These are phyloP conservation scores for Chouioia cunea DNA, from an alignment of 2,888 invertebrate genomes.

Conservation along the genomic window DNA sequence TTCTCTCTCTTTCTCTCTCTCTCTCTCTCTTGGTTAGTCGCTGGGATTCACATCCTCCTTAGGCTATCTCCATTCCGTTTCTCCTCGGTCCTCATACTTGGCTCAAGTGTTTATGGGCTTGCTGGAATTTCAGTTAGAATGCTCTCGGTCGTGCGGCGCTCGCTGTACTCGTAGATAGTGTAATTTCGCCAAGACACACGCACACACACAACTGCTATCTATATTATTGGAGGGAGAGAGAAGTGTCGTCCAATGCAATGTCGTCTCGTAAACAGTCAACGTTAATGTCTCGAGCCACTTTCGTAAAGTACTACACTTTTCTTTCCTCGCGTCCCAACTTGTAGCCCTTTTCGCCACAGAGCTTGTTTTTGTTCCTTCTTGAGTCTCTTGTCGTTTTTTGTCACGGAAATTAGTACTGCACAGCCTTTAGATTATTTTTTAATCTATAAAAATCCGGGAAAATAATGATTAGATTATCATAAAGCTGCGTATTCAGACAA, in stretches of 20 bases:
- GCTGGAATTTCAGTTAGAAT: constrained; percentile 59
- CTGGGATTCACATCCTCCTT: too few relatives aligned
- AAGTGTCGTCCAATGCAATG: constrained; percentile 38
- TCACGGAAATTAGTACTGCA: too few relatives aligned
- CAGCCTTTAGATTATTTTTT: too few relatives aligned
- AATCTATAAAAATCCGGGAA: too few relatives aligned
- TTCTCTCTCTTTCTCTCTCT: neutral
- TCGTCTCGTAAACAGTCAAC: constrained; percentile 58
- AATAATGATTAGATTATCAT: too few relatives aligned
- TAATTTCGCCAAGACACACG: constrained; percentile 52
- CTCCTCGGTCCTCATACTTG: constrained; percentile 30
- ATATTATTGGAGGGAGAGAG: constrained; percentile 57
- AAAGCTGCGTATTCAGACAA: too few relatives aligned
- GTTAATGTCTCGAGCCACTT: constrained; percentile 60
- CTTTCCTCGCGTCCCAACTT: neutral
- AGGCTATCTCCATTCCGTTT: constrained; percentile 10
- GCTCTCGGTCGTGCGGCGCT: constrained; percentile 43
- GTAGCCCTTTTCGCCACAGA: too few relatives aligned
- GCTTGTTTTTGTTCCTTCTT: neutral
- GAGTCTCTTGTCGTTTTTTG: neutral
- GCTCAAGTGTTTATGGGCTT: constrained; percentile 48
- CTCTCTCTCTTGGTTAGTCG: neutral
- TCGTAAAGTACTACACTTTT: constrained; percentile 41
- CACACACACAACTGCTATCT: constrained; percentile 49
- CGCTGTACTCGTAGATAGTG: constrained; percentile 54